phyloP scores from a whole-genome alignment of 1,140 invertebrate species.

The Aplysia californica region DNA sequence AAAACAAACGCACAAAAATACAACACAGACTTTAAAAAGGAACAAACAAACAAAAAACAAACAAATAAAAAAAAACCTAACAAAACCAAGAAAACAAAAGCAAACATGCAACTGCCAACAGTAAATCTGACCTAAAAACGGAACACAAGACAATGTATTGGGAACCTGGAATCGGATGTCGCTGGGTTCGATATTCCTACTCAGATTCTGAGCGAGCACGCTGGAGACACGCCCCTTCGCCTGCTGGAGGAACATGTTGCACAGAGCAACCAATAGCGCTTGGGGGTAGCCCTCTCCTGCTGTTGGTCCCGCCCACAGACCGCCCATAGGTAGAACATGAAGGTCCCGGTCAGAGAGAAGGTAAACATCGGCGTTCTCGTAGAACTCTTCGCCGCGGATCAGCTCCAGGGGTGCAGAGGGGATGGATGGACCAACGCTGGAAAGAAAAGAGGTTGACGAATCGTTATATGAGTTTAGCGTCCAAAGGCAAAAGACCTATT shows the following conservation, averaged over 20 bases:
- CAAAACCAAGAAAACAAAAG: too few species aligned
- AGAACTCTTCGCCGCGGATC: neutral
- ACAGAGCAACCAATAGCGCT: neutral
- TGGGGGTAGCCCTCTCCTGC: neutral
- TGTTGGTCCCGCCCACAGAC: neutral
- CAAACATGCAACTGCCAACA: too few species aligned
- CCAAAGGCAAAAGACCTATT: too few species aligned
- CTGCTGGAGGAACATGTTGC: slow-evolving; percentile 14
- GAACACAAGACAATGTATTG: too few species aligned
- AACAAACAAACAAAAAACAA: too few species aligned
- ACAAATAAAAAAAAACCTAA: too few species aligned
- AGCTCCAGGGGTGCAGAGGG: neutral
- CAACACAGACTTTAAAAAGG: too few species aligned
- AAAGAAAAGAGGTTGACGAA: too few species aligned
- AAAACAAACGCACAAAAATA: too few species aligned
- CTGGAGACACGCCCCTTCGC: neutral
- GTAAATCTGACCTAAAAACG: too few species aligned
- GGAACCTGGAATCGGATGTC: slow-evolving; percentile 7
- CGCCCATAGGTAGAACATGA: neutral
- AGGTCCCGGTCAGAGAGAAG: slow-evolving; percentile 11
- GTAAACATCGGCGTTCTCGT: slow-evolving; percentile 8
- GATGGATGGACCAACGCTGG: neutral
- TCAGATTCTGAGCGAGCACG: neutral
- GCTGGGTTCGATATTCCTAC: neutral
- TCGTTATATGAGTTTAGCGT: too few species aligned